A percentile compares a stretch with the other conserved stretches of the same genome.
Conservation (phyloP, 2,888 invertebrate genomes). For the Perizoma flavofasciatum region DNA sequence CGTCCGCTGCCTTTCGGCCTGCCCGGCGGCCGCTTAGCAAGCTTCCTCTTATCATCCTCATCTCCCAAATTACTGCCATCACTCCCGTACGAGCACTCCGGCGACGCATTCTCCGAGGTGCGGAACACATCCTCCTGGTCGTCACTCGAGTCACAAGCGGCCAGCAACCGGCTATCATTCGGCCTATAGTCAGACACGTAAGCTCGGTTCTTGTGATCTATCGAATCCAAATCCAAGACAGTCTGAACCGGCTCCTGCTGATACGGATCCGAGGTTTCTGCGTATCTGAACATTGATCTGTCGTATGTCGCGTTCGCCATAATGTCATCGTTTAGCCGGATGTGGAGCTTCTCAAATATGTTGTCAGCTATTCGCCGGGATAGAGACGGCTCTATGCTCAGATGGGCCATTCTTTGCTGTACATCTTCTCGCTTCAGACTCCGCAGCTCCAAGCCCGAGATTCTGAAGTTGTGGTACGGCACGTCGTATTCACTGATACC, state of each 20-base stretch:
- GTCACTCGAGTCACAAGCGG: conserved; percentile 71
- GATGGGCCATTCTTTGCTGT: conserved; percentile 62
- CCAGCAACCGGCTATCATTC: conserved; percentile 57
- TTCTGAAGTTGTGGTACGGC: conserved; percentile 71
- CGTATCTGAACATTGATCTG: conserved; percentile 61
- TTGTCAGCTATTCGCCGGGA: conserved; percentile 65
- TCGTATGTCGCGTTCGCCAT: conserved; percentile 35
- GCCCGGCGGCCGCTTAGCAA: conserved; percentile 81
- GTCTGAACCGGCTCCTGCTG: conserved; percentile 55
- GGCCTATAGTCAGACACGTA: conserved; percentile 68
- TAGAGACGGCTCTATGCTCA: conserved; percentile 57
- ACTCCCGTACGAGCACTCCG: conserved; percentile 70
- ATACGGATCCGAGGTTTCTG: conserved; percentile 61
- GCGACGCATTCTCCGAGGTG: conserved; percentile 68
- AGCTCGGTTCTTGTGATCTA: conserved; percentile 62
- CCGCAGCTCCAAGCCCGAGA: conserved; percentile 66
- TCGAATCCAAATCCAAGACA: conserved; percentile 68
- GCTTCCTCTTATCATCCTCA: conserved; percentile 75
- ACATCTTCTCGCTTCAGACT: conserved; percentile 69
- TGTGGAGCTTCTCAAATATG: conserved; percentile 68
- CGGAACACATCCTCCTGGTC: conserved; percentile 71
- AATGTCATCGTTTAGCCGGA: conserved; percentile 63
- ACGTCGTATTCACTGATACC: conserved; percentile 71
- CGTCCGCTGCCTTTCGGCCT: conserved; percentile 80
- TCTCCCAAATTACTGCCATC: conserved; percentile 75